Evolutionary conservation across 2,888 invertebrate genomes (phyloP), one percentile per base, ranked within the genome.

Genomic region (Scaptomyza tumidula): DNA sequence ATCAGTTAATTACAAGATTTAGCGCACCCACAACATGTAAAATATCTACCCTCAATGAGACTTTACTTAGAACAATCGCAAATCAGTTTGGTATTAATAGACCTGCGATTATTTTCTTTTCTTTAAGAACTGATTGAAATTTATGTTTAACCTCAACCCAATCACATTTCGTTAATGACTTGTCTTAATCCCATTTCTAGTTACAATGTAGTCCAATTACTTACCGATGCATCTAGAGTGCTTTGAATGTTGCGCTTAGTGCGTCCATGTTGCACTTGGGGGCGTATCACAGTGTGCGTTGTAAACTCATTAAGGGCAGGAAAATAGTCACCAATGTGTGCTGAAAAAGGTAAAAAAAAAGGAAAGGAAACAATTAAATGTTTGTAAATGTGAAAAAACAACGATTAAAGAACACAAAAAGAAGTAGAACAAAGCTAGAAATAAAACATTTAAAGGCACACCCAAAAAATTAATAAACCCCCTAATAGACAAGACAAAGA

Each of bases 231-330:
- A 90, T 95, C 94, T 92, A 93, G 94, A 41, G 96, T 96, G 67
- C 95, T 93, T 41, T 93, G 93, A 82, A 96, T 94, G 89, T 95
- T 94, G 89, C 96, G 93, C 92, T 95, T 96, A 88, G 95, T 95
- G 92, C 95, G 94, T 67, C 94, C 95, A 93, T 97, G 96, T 89
- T 95, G 95, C 71, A 96, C 92, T 80, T 93, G 93, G 33, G 96
- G 96, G 88, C 94, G 94, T 73, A 96, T 94, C 89, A 95, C 90
- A 74, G 89, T 82, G 86, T 92, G 90, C 63, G 80, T 88, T 69
- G 90, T 85, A 82, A 92, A 92, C 83, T 92, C 92, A 78, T 90
- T 85, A 67, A 90, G 86, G 80, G 88, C 88, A 85, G 90, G 86
- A 86, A 83, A 89, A 80, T 86, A 82, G 76, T 90, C 81, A 80